These are phyloP conservation scores for Wiebesia pumilae DNA, from an alignment of 1,140 invertebrate genomes.

Conservation along the genomic window DNA sequence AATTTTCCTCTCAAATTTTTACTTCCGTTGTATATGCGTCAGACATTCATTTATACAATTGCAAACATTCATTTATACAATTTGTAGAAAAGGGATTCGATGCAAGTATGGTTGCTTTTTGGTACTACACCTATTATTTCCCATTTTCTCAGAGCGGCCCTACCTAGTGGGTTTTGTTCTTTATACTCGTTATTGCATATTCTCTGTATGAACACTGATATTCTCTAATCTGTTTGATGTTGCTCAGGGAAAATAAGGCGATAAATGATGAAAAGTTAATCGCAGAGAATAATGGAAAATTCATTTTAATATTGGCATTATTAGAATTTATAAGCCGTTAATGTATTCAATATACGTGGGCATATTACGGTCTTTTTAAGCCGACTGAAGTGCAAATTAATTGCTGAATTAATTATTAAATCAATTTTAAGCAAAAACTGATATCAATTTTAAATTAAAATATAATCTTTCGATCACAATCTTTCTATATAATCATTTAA, in stretches of 20 bases:
- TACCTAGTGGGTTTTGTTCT: not conserved
- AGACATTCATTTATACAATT: slow-evolving; percentile 23
- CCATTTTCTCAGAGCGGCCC: not conserved
- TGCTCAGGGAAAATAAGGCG: not conserved
- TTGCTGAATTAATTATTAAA: slow-evolving; percentile 23
- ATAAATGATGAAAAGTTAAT: slow-evolving; percentile 39
- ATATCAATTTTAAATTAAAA: not conserved
- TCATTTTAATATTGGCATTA: slow-evolving; percentile 30
- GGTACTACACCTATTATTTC: slow-evolving; percentile 15
- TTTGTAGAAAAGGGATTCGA: slow-evolving; percentile 10
- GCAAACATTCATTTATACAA: slow-evolving; percentile 24
- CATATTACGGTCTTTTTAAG: not conserved
- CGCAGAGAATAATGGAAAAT: slow-evolving; percentile 26
- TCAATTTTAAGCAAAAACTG: not conserved
- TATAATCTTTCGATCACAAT: not conserved
- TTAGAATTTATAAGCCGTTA: slow-evolving; percentile 26
- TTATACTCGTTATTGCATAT: not conserved
- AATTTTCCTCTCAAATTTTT: not conserved
- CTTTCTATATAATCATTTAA: not conserved
- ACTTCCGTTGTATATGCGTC: slow-evolving; percentile 17
- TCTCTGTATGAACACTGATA: not conserved
- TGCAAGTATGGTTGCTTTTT: not conserved
- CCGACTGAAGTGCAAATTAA: slow-evolving; percentile 19
- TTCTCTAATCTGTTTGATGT: slow-evolving; percentile 39
- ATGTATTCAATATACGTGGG: not conserved